Conservation (phyloP, 2,888 invertebrate genomes). For the Drosophila tanythrix region DNA sequence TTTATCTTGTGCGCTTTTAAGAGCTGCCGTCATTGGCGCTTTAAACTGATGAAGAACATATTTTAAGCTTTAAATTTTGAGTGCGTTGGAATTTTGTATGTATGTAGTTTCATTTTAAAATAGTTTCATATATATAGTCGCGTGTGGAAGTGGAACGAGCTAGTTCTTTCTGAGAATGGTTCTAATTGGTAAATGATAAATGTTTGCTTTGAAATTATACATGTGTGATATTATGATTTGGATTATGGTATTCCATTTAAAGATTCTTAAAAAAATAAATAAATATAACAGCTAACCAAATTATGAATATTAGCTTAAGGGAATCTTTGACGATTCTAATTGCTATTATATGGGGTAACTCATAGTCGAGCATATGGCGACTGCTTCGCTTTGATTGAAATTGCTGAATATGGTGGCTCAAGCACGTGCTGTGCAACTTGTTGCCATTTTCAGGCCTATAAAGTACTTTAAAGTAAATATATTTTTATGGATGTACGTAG, state of each 20-base stretch:
- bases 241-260: neutral
- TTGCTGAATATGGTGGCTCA: neutral
- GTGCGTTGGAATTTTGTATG: neutral
- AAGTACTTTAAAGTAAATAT: neutral
- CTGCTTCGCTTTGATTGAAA: constrained; percentile 1
- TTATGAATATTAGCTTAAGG: neutral
- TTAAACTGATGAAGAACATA: constrained; percentile 23
- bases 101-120: neutral
- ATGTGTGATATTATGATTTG: neutral
- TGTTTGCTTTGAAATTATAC: neutral
- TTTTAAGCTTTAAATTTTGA: constrained; percentile 17
- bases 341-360: neutral
- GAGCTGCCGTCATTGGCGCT: constrained; percentile 21
- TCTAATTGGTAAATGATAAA: neutral
- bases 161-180: neutral
- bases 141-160: neutral
- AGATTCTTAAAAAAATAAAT: neutral
- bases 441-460: constrained; percentile 27
- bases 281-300: neutral
- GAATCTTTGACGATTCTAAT: neutral
- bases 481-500: neutral
- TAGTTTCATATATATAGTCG: neutral
- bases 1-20: constrained; percentile 10
- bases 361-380: neutral
- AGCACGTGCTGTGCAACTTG: constrained; percentile 41